Evolutionary conservation across 2,888 invertebrate genomes (phyloP), one percentile per base, ranked within the genome.

Genomic region (Nomada fabriciana): DNA sequence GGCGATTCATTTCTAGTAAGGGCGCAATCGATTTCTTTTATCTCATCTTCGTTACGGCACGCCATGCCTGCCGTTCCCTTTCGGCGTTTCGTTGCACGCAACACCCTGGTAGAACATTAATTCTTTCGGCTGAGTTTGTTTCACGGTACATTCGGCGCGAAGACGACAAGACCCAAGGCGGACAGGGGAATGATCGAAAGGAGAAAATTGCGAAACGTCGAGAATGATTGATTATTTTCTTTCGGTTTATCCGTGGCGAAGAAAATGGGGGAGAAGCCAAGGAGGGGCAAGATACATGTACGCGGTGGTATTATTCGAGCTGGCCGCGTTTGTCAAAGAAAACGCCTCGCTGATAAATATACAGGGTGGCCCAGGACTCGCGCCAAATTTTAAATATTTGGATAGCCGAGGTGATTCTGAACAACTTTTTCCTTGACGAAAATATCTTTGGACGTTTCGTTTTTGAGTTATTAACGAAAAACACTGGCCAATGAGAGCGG

Each of bases 211-310:
- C 82, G 80, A 77, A 73, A 82, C 61, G 84, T 84, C 84, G 87
- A 82, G 68, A 72, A 86, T 87, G 87, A 87, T 88, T 86, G 87
- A 87, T 87, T 86, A 81, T 84, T 88, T 88, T 80, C 79, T 70
- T 76, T 81, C 76, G 77, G 75, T 76, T 76, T 74, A 79, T 73
- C 64, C 29, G 20, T 42, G 50, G n/a, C 11, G 64, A 47, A 10
- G 61, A n/a, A n/a, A 50, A 63, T n/a, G 42, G 11, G 10, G 53
- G 9, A 2, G 23, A 36, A 23, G 23, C 25, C 29, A 11, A 47
- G 15, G 23, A 20, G 13, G 23, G 29, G 50, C 63, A 61, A 59
- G 74, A 20, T 71, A 82, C 82, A 78, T 78, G 82, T 78, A 83
- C 75, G 77, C 59, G 55, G 11, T 53, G 0, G 20, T 57, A 78